phyloP scores from a whole-genome alignment of 2,888 invertebrate species.

The Euplagia quadripunctaria region DNA sequence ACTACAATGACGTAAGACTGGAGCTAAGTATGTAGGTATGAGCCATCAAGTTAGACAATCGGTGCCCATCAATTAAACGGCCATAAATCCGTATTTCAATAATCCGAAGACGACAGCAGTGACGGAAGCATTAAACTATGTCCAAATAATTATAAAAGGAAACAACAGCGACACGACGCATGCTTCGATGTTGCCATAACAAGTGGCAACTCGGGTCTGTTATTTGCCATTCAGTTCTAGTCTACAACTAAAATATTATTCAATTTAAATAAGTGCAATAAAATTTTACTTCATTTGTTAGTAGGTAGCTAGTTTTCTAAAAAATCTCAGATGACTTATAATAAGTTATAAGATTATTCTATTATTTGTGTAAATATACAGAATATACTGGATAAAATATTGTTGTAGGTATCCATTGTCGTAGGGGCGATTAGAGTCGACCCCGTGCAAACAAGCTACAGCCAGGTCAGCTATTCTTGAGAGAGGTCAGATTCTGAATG shows the following conservation, averaged over 20 bases:
- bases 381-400: background rate
- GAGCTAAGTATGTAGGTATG: conserved; percentile 30
- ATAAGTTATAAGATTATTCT: background rate
- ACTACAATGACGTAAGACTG: conserved; percentile 41
- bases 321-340: background rate
- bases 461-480: conserved; percentile 4
- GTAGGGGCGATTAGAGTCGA: background rate
- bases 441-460: background rate
- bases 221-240: background rate
- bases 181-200: conserved; percentile 43
- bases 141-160: conserved; percentile 61
- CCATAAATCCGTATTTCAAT: conserved; percentile 54
- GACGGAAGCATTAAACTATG: conserved; percentile 66
- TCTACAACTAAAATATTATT: background rate
- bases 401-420: background rate
- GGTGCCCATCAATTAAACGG: conserved; percentile 49
- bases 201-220: conserved; percentile 26
- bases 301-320: too few species aligned
- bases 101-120: conserved; percentile 50
- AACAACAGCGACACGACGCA: conserved; percentile 59
- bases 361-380: background rate
- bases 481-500: conserved; percentile 1
- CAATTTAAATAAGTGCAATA: too few species aligned
- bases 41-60: conserved; percentile 24
- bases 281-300: too few species aligned